Evolutionary conservation across 2,797 vertebrate species (phyloP).

Genomic region (Thalassophryne amazonica): DNA sequence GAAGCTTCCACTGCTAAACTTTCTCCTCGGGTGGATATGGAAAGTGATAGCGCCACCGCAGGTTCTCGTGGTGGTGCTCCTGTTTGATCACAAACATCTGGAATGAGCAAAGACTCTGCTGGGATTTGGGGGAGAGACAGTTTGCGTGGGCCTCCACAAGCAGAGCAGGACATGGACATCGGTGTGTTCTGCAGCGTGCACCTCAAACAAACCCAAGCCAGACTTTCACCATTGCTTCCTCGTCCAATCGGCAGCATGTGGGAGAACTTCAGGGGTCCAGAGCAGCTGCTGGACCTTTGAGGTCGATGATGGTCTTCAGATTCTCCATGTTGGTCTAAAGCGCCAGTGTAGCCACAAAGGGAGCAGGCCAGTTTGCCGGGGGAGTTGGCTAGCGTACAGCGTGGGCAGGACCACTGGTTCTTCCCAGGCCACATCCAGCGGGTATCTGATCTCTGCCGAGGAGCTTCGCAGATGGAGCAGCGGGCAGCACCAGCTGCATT

Average conservation of each 20-base stretch:
- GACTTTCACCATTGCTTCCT: neutral
- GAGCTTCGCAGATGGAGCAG: constrained; percentile 88
- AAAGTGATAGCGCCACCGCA: constrained; percentile 7
- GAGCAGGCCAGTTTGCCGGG: constrained; percentile 74
- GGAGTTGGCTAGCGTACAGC: constrained; percentile 84
- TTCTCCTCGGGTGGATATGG: constrained; percentile 24
- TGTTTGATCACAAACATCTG: constrained; percentile 71
- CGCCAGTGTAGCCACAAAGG: constrained; percentile 70
- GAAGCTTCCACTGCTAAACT: constrained; percentile 31
- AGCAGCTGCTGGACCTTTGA: constrained; percentile 53
- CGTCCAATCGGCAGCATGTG: neutral
- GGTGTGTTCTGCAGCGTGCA: constrained; percentile 88
- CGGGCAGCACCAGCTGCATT: constrained; percentile 82
- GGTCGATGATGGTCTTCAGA: constrained; percentile 6
- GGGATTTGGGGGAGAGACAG: constrained; percentile 88
- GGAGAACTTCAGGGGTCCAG: constrained; percentile 21
- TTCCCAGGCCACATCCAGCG: constrained; percentile 75
- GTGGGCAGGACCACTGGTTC: constrained; percentile 80
- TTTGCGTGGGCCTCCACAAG: constrained; percentile 85
- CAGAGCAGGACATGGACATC: constrained; percentile 83
- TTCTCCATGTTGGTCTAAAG: neutral
- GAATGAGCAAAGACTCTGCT: constrained; percentile 74
- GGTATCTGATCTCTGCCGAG: constrained; percentile 77
- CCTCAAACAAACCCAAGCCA: constrained; percentile 59
- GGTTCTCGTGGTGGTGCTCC: neutral